phyloP scores from a whole-genome alignment of 2,113 vertebrate genomes.

The Ictidomys tridecemlineatus region DNA sequence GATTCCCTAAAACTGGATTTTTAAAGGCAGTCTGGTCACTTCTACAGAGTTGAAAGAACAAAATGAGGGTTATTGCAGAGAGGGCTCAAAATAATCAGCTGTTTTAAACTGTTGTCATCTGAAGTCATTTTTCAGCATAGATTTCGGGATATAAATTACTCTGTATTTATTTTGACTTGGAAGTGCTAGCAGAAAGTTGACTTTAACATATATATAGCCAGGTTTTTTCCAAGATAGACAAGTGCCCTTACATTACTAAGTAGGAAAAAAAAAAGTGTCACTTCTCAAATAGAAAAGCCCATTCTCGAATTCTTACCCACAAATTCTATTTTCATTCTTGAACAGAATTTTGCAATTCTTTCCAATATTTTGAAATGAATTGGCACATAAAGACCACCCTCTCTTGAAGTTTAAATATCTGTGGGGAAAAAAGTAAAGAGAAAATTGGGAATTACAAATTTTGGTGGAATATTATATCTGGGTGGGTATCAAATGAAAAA shows the following conservation, averaged over 20 bases:
- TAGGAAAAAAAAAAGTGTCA: not conserved
- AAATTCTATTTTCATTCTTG: not conserved
- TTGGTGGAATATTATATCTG: not conserved
- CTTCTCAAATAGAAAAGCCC: not conserved
- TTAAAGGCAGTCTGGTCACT: not conserved
- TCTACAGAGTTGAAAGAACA: not conserved
- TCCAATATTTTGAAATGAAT: not conserved
- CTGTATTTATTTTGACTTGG: constrained; percentile 27
- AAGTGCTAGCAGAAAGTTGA: constrained; percentile 37
- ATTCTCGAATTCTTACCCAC: not conserved
- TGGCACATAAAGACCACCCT: not conserved
- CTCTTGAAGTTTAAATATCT: constrained; percentile 6
- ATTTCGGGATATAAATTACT: not conserved
- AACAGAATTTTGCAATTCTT: not conserved
- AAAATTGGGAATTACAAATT: not conserved
- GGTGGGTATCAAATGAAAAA: not conserved
- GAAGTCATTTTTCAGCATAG: constrained; percentile 9
- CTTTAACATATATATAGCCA: not conserved
- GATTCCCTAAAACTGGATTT: not conserved
- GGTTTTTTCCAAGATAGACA: not conserved
- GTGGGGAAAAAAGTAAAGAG: not conserved
- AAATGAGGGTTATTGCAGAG: not conserved
- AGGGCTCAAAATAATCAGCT: not conserved
- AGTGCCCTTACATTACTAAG: not conserved
- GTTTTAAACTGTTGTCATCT: constrained; percentile 8